Evolutionary conservation across 2,888 invertebrate species (phyloP), one percentile per base, ranked within the genome.

Genomic region (Leptinotarsa peninsularis): DNA sequence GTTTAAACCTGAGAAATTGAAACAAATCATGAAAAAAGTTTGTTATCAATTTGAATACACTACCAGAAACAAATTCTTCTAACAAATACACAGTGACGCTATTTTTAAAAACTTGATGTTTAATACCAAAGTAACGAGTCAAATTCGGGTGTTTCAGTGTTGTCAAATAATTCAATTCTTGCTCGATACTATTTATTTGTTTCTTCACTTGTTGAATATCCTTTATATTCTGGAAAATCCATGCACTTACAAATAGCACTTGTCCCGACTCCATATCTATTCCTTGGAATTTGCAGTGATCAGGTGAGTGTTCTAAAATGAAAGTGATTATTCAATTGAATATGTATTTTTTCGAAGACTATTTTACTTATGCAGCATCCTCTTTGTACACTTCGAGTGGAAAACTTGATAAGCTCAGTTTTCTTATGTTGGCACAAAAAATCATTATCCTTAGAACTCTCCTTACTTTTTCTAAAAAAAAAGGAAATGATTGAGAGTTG

Each of bases 241-340:
- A 97, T 86, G 96, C 95, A 43, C 92, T 93, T 17, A 95, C 90
- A 49, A 93, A 92, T 0, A 95, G 88, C 67, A 93, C 86, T 79
- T 94, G 93, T 0, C 96, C 95, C 17, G 92, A 91, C 74, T 91
- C 91, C 72, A 91, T 91, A 85, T 96, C 96, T 23, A 96, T 91
- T 7, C 94, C 96, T 23, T 92, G 90, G 86, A 93, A 96, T 4
- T 94, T 93, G 33, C 93, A 91, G 66, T 93, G 93, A 10, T 95
- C 95, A 79, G 58, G 23, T 27, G 94, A 94, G 85, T 96, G 95
- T 3, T 94, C 94, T 93, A 85, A 49, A 84, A 85, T 72, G 67
- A 23, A 72, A 66, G 10, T 43, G 43, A 71, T n/a, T n/a, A 50
- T 67, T 15, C 17, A 49, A 58, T 14, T 49, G 17, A 15, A 33